Conservation (phyloP, 2,797 vertebrate genomes). For the Anableps anableps region DNA sequence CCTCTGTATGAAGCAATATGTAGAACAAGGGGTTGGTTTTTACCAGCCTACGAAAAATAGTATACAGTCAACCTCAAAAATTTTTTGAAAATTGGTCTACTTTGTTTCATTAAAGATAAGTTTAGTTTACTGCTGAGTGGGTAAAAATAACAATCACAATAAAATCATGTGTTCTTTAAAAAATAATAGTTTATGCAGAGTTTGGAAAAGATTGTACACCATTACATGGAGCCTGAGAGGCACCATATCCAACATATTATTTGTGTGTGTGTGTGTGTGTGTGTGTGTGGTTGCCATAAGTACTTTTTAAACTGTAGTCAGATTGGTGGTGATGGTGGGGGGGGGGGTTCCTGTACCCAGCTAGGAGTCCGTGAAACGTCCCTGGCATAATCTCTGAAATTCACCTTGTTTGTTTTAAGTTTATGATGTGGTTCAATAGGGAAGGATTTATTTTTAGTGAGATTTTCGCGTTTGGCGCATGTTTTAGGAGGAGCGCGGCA, state of each 20-base stretch:
- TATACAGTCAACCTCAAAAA: neutral
- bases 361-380: conserved; percentile 9
- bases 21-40: no score
- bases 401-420: neutral
- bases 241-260: neutral
- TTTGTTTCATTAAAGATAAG: neutral
- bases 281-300: neutral
- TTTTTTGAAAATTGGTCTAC: neutral
- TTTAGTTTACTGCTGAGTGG: neutral
- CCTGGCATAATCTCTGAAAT: conserved; percentile 17
- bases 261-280: neutral
- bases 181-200: neutral
- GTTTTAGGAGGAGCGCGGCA: conserved; percentile 20
- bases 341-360: conserved; percentile 8
- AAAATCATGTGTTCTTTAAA: neutral
- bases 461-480: neutral
- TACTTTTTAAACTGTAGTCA: neutral
- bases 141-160: neutral
- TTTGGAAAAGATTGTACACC: neutral
- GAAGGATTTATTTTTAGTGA: neutral
- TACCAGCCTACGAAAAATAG: no score
- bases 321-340: neutral
- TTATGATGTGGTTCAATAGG: conserved; percentile 18
- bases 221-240: neutral
- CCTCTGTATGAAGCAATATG: no score